Base-by-base conservation (phyloP, 2,113 vertebrate genomes). In the Cynoglossus semilaevis region DNA sequence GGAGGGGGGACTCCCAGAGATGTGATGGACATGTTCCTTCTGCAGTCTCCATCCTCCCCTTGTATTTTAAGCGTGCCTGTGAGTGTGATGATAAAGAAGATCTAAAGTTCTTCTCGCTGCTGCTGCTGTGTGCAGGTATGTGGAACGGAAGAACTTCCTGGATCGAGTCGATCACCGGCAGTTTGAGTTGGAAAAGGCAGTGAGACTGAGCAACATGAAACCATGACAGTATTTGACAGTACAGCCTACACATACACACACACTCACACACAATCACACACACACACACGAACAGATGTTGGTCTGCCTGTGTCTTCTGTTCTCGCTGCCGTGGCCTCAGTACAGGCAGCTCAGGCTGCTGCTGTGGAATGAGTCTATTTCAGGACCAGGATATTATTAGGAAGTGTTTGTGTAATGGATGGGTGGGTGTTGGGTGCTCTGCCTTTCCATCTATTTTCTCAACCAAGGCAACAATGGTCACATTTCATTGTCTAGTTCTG, bases 91-190 rank as follows among this genome's bases (percentile, higher is more conserved):
- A 41, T 48, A 7, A 62, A 29, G 18, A 9, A 37, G 5, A 1
- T 45, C 46, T 67, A 2, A 58, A 51, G 14, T 35, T 61, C 12
- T 8, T 75, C n/a, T 58, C 19, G 5, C 13, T 9, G 29, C 46
- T 1, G 29, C 46, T 1, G 51, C 9, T 73, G 71, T 73, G 16
- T 78, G 34, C 54, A 99, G 97, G 87, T 99, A 94, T 82, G 93
- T 99, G 67, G 97, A 99, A 84, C 91, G 94, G 77, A 96, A 96
- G 77, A 95, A 96, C 2, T 99, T 99, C 83, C 89, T 99, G 81
- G 95, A 98, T 74, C 91, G 96, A 0, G 96, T 99, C 29, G 96
- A 99, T 87, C 93, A 96, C 79, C 92, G 96, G 13, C 95, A 95
- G 84, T 99, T 99, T 10, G 93, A 99, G 87, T 89, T 91, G 2